Conservation (phyloP, 2,113 vertebrate genomes). For the Machaerirhynchus nigripectus region DNA sequence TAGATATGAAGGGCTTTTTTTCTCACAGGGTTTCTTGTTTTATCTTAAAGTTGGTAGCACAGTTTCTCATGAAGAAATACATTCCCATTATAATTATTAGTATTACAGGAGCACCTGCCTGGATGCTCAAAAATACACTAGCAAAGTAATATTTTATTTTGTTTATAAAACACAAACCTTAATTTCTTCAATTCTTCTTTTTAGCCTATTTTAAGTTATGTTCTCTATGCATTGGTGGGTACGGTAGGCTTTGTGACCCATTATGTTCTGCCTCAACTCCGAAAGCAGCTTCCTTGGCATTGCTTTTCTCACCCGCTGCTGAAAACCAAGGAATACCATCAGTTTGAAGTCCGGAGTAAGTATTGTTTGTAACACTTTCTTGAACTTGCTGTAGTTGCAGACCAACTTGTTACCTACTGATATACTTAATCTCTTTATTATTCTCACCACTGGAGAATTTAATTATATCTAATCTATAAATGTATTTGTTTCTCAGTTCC, state of each 20-base stretch:
- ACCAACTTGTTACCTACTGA: not conserved
- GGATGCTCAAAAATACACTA: not conserved
- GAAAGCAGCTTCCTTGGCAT: conserved; percentile 97
- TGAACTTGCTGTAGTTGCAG: not conserved
- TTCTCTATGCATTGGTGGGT: conserved; percentile 89
- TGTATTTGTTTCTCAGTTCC: not conserved
- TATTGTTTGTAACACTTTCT: not conserved
- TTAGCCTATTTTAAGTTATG: conserved; percentile 93
- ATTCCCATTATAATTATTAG: not conserved
- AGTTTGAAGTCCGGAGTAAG: conserved; percentile 97
- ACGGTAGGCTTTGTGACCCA: conserved; percentile 89
- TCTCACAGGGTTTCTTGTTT: not conserved
- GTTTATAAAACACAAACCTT: not conserved
- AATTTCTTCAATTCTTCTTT: conserved; percentile 23
- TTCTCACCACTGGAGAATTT: not conserved
- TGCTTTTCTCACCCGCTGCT: conserved; percentile 96
- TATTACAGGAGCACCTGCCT: not conserved
- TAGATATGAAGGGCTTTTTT: not conserved
- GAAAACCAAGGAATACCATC: conserved; percentile 95
- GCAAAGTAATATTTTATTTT: not conserved
- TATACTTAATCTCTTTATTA: not conserved
- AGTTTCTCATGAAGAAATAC: not conserved
- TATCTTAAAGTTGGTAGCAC: not conserved
- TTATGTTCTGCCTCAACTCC: conserved; percentile 93
- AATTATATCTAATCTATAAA: not conserved